Base-by-base conservation (phyloP, 2,113 vertebrate genomes). In the Girardinichthys multiradiatus region DNA sequence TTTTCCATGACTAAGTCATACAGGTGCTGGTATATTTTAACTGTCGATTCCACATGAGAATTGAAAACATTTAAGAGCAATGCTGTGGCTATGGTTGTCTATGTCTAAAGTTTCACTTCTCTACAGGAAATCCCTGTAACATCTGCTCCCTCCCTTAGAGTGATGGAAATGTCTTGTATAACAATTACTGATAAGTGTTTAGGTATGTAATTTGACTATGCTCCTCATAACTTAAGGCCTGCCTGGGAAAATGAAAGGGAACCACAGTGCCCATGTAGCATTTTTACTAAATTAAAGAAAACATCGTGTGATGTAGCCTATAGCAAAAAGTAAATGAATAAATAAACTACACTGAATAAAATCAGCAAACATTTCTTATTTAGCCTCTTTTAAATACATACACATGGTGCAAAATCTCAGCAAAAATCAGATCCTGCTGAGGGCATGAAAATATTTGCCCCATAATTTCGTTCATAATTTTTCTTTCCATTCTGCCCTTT, bases 151-250 rank as follows among this genome's bases (percentile, higher is more conserved):
- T 75, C 0, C 68, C 35, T 58, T 24, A 29, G n/a, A 3, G 27
- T 30, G 35, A 77, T 35, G 51, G 3, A 64, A 72, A 54, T 27
- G 42, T 64, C 21, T 8, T 68, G 27, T 37, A 63, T 71, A 28
- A 48, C 15, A 42, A 48, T 28, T 19, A 68, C 28, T 42, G 63
- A 57, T 35, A 33, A 80, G 51, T 70, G 31, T 81, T 79, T 57
- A 37, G 39, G 17, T 76, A 57, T 59, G 33, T 13, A 59, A 64
- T 79, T 71, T 24, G 1, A 26, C 30, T 15, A 5, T 8, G 9
- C 13, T 37, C 31, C 24, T 26, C 24, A 13, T 3, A 15, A 13
- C 33, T 39, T 39, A 4, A 60, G 21, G 30, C 21, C 4, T 19
- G 29, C 28, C 21, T 4, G 30, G 24, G 30, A 61, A 21, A 30